Evolutionary conservation across 2,888 invertebrate species (phyloP).

Genomic region (Leptinotarsa peninsularis): DNA sequence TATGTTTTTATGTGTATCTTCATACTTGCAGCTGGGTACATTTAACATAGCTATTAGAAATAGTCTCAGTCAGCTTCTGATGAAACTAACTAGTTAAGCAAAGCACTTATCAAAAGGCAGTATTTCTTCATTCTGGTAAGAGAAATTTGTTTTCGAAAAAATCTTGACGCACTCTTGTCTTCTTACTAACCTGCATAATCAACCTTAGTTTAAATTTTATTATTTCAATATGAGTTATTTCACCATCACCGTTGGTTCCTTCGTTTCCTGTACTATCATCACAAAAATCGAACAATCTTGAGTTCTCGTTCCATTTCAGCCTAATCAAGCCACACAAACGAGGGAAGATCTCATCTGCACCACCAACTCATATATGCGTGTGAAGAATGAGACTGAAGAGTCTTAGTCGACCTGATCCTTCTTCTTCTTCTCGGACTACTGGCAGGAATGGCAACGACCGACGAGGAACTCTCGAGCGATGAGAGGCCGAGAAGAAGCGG

Average conservation of each 20-base stretch:
- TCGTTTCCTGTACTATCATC: conserved; percentile 4
- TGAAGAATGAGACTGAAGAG: conserved; percentile 53
- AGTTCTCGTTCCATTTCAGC: conserved; percentile 19
- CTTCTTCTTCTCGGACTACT: conserved; percentile 47
- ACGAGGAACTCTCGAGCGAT: conserved; percentile 63
- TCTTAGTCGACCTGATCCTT: conserved; percentile 34
- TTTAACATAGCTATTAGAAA: no score
- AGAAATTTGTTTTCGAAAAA: no score
- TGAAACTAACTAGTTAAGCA: no score
- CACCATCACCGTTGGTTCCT: not conserved
- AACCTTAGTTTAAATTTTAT: no score
- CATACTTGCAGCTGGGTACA: no score
- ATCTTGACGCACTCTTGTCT: no score
- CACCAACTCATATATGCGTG: conserved; percentile 46
- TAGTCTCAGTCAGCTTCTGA: no score
- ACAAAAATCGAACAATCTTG: not conserved
- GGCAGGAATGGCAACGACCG: conserved; percentile 60
- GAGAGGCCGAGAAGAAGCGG: conserved; percentile 58
- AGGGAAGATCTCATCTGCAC: conserved; percentile 1
- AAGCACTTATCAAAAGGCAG: no score
- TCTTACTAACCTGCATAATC: no score
- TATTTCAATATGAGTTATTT: no score
- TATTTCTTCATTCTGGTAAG: no score
- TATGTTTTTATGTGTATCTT: no score
- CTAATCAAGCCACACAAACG: not conserved